phyloP scores from a whole-genome alignment of 2,113 vertebrate species.

The Cyprinodon variegatus region DNA sequence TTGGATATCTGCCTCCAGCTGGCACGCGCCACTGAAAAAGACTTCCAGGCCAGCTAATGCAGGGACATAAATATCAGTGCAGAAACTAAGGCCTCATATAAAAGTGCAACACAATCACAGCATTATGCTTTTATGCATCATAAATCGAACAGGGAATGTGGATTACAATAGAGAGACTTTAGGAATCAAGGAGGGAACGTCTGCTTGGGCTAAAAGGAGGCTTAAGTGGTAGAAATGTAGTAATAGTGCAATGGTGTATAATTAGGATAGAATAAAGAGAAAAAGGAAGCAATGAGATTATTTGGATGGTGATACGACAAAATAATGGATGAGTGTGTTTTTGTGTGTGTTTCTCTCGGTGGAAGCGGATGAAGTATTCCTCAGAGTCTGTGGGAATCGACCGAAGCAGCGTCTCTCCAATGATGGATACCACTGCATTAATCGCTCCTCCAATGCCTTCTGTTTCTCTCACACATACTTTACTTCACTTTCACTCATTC shows the following conservation, averaged over 20 bases:
- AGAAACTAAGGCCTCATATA: no score
- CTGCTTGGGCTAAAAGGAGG: neutral
- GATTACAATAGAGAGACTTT: no score
- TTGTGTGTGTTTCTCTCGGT: constrained; percentile 21
- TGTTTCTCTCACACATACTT: constrained; percentile 70
- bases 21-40: no score
- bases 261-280: neutral
- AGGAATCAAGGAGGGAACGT: neutral
- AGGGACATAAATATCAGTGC: no score
- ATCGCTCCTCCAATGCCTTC: constrained; percentile 74
- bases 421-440: constrained; percentile 77
- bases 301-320: constrained; percentile 24
- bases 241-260: neutral
- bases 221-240: neutral
- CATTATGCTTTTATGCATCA: no score
- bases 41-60: no score
- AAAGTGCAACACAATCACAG: no score
- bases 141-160: no score
- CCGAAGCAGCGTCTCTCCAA: constrained; percentile 59
- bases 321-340: constrained; percentile 37
- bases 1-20: neutral
- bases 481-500: constrained; percentile 66
- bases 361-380: constrained; percentile 70
- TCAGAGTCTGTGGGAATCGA: constrained; percentile 68
- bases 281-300: constrained; percentile 27